Evolutionary conservation across 2,797 vertebrate species (phyloP).

Genomic region (Eulemur rubriventer): DNA sequence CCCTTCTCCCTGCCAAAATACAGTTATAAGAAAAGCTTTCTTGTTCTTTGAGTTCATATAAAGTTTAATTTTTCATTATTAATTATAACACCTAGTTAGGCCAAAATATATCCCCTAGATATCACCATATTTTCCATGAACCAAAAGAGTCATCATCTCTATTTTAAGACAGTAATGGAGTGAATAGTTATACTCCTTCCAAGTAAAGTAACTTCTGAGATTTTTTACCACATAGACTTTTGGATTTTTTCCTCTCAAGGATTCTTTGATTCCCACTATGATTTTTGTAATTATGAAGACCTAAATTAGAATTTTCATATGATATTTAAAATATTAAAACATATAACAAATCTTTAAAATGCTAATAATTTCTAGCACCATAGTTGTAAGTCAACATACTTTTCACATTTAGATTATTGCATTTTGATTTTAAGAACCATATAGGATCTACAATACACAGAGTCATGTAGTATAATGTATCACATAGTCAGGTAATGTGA

Average conservation of each 20-base stretch:
- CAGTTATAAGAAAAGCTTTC: background rate
- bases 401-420: background rate
- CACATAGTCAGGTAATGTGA: no score
- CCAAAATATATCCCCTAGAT: background rate
- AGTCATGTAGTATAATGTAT: background rate
- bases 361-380: background rate
- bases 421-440: background rate
- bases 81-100: background rate
- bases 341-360: background rate
- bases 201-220: slow-evolving; percentile 12
- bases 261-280: background rate
- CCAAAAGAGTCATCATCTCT: background rate
- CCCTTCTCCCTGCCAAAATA: background rate
- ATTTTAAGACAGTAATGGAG: background rate
- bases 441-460: background rate
- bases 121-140: background rate
- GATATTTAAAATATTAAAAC: background rate
- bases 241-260: background rate
- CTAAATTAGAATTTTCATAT: background rate
- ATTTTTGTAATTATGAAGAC: background rate
- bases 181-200: slow-evolving; percentile 27
- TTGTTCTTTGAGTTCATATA: background rate
- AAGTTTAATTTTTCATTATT: background rate
- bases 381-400: background rate
- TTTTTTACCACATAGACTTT: background rate